Evolutionary conservation across 2,797 vertebrate species (phyloP).

Genomic region (Lepilemur ruficaudatus): DNA sequence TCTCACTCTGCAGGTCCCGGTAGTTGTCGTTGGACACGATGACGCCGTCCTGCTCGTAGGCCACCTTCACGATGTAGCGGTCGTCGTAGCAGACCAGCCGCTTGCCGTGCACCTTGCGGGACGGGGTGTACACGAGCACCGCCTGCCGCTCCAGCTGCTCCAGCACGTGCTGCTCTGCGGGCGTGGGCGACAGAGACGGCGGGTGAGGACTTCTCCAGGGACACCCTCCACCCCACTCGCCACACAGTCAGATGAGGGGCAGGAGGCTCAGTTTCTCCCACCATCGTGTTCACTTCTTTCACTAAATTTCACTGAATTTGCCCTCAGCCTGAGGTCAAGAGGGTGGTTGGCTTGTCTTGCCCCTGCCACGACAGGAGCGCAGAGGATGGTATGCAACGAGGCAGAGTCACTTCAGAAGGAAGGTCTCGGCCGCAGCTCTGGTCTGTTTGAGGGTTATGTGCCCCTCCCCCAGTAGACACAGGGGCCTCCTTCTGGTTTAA

Average conservation of each 20-base stretch:
- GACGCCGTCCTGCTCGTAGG: slow-evolving; percentile 89
- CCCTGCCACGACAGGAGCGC: background rate
- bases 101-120: slow-evolving; percentile 92
- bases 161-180: slow-evolving; percentile 90
- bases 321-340: background rate
- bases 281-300: background rate
- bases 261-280: too few species aligned
- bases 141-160: slow-evolving; percentile 89
- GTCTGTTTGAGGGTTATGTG: background rate
- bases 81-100: slow-evolving; percentile 93
- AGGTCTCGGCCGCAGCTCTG: background rate
- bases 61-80: slow-evolving; percentile 93
- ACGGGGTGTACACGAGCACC: slow-evolving; percentile 89
- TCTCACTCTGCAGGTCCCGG: slow-evolving; percentile 92
- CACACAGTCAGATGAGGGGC: background rate
- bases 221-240: accelerated
- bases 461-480: background rate
- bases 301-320: background rate
- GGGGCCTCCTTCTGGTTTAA: background rate
- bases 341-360: background rate
- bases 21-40: slow-evolving; percentile 96
- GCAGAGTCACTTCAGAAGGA: background rate
- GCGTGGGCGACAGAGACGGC: accelerated
- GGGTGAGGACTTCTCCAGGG: background rate
- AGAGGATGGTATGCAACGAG: background rate